Percentiles rank a stretch among this genome's conserved stretches.
Conservation (phyloP, 2,888 invertebrate species). For the Drosophila ustulata region DNA sequence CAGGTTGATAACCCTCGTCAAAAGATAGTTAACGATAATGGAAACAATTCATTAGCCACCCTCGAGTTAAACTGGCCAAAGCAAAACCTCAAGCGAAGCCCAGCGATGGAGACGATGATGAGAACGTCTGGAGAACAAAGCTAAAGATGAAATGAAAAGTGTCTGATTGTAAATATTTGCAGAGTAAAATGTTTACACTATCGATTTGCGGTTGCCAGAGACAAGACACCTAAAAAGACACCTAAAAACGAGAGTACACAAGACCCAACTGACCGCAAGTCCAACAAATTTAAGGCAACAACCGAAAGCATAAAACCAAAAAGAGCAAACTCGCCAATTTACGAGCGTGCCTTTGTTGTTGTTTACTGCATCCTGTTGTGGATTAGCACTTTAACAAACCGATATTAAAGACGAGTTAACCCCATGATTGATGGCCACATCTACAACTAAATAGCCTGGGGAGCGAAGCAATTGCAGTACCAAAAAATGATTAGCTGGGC, state of each 20-base stretch:
- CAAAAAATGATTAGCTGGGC: conserved; percentile 8
- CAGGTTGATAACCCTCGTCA: not conserved
- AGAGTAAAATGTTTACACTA: conserved; percentile 35
- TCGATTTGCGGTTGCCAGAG: conserved; percentile 39
- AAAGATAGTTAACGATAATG: conserved; percentile 5
- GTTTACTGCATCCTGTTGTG: conserved; percentile 17
- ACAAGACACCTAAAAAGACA: conserved; percentile 9
- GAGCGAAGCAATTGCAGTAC: conserved; percentile 6
- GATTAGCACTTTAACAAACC: conserved; percentile 19
- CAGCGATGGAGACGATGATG: not conserved
- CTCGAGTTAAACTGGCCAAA: conserved; percentile 2
- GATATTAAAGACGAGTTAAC: not conserved
- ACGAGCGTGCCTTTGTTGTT: not conserved
- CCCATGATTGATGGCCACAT: conserved; percentile 20
- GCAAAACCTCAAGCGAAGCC: not conserved
- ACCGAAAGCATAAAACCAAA: conserved; percentile 7
- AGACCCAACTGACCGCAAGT: conserved; percentile 23
- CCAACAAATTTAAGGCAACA: conserved; percentile 32
- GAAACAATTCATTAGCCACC: conserved; percentile 8
- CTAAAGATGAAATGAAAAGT: conserved; percentile 15
- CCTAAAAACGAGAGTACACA: not conserved
- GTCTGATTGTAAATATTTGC: conserved; percentile 22
- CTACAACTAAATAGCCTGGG: conserved; percentile 4
- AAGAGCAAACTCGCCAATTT: not conserved
- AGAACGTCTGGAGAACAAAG: conserved; percentile 3